These are phyloP conservation scores for Pollachius pollachius DNA, from an alignment of 2,113 vertebrate species.

Conservation along the genomic window DNA sequence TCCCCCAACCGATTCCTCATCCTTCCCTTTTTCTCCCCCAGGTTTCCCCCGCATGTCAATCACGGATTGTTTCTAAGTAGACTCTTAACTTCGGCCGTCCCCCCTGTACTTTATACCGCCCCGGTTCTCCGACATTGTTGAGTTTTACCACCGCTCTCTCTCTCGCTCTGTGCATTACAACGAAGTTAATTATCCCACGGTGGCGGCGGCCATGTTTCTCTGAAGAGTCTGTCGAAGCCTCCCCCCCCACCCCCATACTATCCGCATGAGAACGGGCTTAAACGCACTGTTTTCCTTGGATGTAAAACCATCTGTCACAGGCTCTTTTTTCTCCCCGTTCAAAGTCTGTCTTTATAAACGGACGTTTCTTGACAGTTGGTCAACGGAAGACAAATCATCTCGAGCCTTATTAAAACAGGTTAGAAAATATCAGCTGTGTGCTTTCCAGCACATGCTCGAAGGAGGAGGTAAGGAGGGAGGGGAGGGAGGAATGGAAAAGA, in stretches of 20 bases:
- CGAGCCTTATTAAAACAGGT: slow-evolving; percentile 55
- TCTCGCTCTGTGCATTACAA: slow-evolving; percentile 51
- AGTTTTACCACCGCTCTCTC: slow-evolving; percentile 23
- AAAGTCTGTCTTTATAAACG: slow-evolving; percentile 54
- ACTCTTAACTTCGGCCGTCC: slow-evolving; percentile 46
- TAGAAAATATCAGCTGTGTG: slow-evolving; percentile 38
- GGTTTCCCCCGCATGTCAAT: slow-evolving; percentile 45
- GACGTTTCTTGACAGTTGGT: slow-evolving; percentile 41
- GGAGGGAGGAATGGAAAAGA: slow-evolving; percentile 1
- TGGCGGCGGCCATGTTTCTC: slow-evolving; percentile 38
- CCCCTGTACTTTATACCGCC: slow-evolving; percentile 29
- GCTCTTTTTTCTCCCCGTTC: slow-evolving; percentile 25
- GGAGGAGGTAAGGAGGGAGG: slow-evolving; percentile 34
- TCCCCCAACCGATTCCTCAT: slow-evolving; percentile 5
- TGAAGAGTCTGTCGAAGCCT: slow-evolving; percentile 11
- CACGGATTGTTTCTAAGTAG: slow-evolving; percentile 55
- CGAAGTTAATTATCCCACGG: slow-evolving; percentile 62
- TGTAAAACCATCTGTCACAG: slow-evolving; percentile 32
- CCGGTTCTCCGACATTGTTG: slow-evolving; percentile 44
- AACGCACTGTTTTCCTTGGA: slow-evolving; percentile 64
- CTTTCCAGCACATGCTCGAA: slow-evolving; percentile 27
- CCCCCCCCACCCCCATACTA: slow-evolving; percentile 38
- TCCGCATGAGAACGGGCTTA: slow-evolving; percentile 35
- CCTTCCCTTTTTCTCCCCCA: slow-evolving; percentile 15
- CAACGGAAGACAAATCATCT: slow-evolving; percentile 34